These are phyloP conservation scores for Drusus annulatus DNA, from an alignment of 1,140 invertebrate species.

Conservation along the genomic window DNA sequence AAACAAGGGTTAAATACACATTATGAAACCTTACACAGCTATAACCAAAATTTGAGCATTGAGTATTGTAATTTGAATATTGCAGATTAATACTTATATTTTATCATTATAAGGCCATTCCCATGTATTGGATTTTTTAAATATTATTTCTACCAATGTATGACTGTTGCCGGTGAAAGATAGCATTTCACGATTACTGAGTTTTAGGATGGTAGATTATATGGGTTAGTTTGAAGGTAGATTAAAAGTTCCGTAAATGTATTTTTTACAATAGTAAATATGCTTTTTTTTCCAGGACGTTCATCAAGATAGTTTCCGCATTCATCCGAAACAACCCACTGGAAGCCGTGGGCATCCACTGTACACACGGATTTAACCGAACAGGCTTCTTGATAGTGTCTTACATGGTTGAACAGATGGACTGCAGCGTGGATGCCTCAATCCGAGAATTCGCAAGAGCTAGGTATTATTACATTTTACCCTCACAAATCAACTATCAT, in stretches of 20 bases:
- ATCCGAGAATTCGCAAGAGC: conserved; percentile 82
- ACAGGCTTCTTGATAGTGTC: conserved; percentile 95
- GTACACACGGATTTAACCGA: conserved; percentile 99
- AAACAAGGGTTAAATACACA: not conserved
- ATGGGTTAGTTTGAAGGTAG: too few relatives aligned
- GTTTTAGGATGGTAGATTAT: too few relatives aligned
- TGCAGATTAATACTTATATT: too few relatives aligned
- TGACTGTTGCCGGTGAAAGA: too few relatives aligned
- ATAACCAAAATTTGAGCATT: too few relatives aligned
- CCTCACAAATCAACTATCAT: not conserved
- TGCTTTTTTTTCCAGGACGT: conserved; percentile 67
- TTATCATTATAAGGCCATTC: too few relatives aligned
- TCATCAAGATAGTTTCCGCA: conserved; percentile 83
- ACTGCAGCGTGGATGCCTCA: conserved; percentile 86
- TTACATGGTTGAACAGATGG: conserved; percentile 88
- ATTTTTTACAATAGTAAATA: too few relatives aligned
- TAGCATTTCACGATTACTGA: too few relatives aligned
- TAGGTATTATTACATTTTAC: conserved; percentile 66
- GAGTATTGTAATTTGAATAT: too few relatives aligned
- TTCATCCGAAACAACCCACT: conserved; percentile 87
- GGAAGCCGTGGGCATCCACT: conserved; percentile 93
- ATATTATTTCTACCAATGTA: too few relatives aligned
- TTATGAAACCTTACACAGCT: not conserved
- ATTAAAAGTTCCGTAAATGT: too few relatives aligned
- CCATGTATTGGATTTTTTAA: too few relatives aligned